Evolutionary conservation across 1,140 invertebrate genomes (phyloP).

Genomic region (Leptinotarsa lineolata): DNA sequence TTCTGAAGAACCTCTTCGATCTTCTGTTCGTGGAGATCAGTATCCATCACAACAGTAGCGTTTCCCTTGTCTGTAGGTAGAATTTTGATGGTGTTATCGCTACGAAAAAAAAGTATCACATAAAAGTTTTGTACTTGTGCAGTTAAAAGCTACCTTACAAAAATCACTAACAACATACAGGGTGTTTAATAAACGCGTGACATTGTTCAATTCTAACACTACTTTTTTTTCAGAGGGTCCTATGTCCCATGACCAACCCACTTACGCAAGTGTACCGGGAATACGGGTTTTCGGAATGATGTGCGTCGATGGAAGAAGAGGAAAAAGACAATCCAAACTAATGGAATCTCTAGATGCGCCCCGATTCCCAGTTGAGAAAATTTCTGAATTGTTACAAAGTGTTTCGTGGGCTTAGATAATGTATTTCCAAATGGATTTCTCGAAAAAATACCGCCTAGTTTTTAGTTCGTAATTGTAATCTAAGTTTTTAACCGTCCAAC

Average conservation of each 20-base stretch:
- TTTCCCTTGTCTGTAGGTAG: no score
- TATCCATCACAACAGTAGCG: no score
- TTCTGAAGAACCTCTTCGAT: no score
- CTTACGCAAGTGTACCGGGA: constrained; percentile 89
- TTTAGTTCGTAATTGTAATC: constrained; percentile 7
- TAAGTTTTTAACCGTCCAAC: neutral
- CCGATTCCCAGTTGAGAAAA: constrained; percentile 74
- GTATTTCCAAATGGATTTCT: neutral
- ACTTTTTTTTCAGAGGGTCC: constrained; percentile 74
- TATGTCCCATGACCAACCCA: constrained; percentile 90
- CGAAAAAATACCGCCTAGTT: constrained; percentile 10
- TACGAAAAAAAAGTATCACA: no score
- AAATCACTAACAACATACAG: no score
- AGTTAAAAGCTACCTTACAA: no score
- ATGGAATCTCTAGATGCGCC: constrained; percentile 60
- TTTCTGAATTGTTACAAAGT: constrained; percentile 64
- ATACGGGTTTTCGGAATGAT: constrained; percentile 93
- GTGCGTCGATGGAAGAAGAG: constrained; percentile 67
- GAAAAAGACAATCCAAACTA: constrained; percentile 60
- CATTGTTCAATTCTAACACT: neutral
- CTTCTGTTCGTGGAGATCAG: no score
- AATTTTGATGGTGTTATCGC: no score
- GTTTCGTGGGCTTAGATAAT: constrained; percentile 63
- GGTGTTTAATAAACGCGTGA: neutral
- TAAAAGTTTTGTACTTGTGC: no score